Evolutionary conservation across 2,113 vertebrate genomes (phyloP).

Genomic region (Sinosuthora webbiana): DNA sequence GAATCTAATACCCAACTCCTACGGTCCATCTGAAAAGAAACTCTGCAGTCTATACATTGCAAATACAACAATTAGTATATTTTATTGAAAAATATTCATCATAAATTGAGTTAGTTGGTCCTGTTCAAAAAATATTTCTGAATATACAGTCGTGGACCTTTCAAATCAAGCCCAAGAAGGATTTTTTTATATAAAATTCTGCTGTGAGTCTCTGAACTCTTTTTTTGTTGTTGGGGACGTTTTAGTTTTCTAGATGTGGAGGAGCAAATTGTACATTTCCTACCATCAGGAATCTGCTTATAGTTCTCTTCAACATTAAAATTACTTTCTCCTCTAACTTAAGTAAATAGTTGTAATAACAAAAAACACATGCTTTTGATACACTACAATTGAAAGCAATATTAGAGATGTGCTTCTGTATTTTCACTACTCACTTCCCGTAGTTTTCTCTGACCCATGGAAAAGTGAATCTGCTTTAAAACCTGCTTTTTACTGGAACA

Average conservation of each 20-base stretch:
- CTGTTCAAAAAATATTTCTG: background rate
- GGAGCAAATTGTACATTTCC: background rate
- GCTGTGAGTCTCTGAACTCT: background rate
- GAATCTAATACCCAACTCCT: background rate
- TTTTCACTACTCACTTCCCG: background rate
- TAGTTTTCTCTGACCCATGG: background rate
- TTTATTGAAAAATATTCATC: background rate
- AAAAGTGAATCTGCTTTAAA: background rate
- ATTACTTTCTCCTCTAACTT: background rate
- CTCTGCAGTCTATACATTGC: background rate
- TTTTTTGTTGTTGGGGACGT: background rate
- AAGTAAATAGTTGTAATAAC: background rate
- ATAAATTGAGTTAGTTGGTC: background rate
- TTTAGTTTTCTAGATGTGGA: background rate
- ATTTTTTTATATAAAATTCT: background rate
- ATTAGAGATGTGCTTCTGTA: background rate
- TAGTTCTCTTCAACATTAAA: background rate
- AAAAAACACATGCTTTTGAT: background rate
- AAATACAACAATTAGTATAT: background rate
- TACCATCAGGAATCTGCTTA: background rate
- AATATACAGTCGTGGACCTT: background rate
- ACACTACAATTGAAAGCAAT: background rate
- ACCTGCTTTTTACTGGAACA: background rate
- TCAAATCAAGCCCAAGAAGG: background rate
- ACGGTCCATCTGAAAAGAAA: background rate